Base-by-base conservation (phyloP, 2,888 invertebrate genomes). In the Bombylius discolor region DNA sequence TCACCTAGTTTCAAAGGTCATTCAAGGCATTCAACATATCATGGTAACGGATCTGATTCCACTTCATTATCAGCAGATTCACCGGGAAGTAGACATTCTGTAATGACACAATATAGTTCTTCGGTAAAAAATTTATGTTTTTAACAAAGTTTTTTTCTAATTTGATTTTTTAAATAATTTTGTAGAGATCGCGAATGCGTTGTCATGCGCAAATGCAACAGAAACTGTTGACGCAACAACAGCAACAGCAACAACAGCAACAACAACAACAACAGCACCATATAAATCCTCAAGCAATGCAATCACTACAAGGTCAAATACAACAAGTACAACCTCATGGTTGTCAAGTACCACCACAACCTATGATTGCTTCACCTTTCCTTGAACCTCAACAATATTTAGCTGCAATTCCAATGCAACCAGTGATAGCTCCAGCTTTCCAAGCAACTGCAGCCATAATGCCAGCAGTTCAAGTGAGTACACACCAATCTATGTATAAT, bases 61-160 rank as follows among this genome's bases (percentile, higher is more conserved):
- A 82, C 81, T 0, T 85, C 86, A 0, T 70, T 83, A 59, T 85
- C 87, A 0, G 81, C 81, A 0, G 85, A 84, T 55, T 86, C 87
- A 0, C 78, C 80, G 1, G 78, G 79, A 2, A 84, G 85, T 14
- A 76, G 79, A 48, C 77, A 79, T 52, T 78, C 80, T 1, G 66
- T 74, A 47, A 67, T 77, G 64, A 77, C 75, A 5, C 76, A 76
- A 53, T 67, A 71, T 51, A 77, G 75, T 59, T 23, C 23, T 23
- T 61, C 68, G 59, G 78, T 78, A 66, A 70, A 71, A 65, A 51
- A 7, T 14, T 23, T 34, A 11, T 34, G 5, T 12, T 49, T 23
- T 23, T 23, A 23, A 23, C 1, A 23, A 23, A 3, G 3, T 23
- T 23, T 23, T 23, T 23, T 23, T 23, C 23, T 23, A 23, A 23